These are phyloP conservation scores for Sturmia bella DNA, from an alignment of 2,888 invertebrate genomes.

Conservation along the genomic window DNA sequence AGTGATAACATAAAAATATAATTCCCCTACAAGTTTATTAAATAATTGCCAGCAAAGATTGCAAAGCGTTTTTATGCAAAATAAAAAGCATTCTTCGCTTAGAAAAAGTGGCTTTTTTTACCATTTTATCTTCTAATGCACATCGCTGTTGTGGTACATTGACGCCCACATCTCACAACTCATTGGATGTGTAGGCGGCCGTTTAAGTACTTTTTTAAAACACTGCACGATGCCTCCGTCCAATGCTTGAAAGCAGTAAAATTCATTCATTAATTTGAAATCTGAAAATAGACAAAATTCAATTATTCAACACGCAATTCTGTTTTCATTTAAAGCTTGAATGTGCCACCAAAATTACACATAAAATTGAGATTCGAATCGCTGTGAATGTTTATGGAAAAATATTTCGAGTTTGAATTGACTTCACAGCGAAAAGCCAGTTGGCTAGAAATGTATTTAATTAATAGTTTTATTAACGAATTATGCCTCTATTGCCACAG, in stretches of 20 bases:
- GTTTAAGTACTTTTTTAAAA: background rate
- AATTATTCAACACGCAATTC: constrained; percentile 41
- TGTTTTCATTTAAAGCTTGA: constrained; percentile 1
- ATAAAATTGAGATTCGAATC: background rate
- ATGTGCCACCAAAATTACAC: constrained; percentile 1
- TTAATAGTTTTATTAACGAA: constrained; percentile 17
- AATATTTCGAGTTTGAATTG: background rate
- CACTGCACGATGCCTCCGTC: background rate
- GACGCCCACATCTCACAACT: constrained; percentile 52
- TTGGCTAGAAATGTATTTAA: constrained; percentile 5
- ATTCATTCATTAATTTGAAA: constrained; percentile 30
- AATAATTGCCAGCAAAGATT: constrained; percentile 36
- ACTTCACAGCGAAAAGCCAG: background rate
- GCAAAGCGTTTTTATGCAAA: constrained; percentile 5
- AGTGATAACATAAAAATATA: background rate
- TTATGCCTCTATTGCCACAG: constrained; percentile 18
- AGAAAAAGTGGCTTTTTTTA: constrained; percentile 1
- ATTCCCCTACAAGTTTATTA: constrained; percentile 34
- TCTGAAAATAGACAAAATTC: constrained; percentile 13
- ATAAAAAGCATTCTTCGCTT: constrained; percentile 9
- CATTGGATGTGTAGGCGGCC: constrained; percentile 41
- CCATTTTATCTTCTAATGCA: background rate
- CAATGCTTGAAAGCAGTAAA: background rate
- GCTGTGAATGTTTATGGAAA: background rate
- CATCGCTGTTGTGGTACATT: constrained; percentile 43